These are phyloP conservation scores for Platyrinchus mystaceus DNA, from an alignment of 2,797 vertebrate genomes.

Conservation along the genomic window DNA sequence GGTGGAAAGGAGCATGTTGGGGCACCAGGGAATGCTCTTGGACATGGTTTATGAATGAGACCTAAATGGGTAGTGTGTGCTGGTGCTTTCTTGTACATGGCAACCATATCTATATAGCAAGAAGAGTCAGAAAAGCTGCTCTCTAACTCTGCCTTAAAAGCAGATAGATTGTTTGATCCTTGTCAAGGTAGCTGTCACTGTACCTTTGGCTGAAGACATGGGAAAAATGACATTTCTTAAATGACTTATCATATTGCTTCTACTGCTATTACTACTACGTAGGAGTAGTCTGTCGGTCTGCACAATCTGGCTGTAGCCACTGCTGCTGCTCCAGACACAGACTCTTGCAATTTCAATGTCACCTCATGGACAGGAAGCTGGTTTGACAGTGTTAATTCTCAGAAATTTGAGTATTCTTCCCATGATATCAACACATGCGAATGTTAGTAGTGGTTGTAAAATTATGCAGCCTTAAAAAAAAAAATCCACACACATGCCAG, in stretches of 20 bases:
- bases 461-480: constrained; percentile 26
- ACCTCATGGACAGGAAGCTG: background rate
- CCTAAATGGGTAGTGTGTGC: background rate
- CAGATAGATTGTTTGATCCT: background rate
- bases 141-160: background rate
- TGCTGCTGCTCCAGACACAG: background rate
- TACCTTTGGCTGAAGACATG: background rate
- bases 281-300: background rate
- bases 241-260: background rate
- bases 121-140: background rate
- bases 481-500: background rate
- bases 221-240: background rate
- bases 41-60: background rate
- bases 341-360: background rate
- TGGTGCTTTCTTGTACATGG: background rate
- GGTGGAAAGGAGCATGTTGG: background rate
- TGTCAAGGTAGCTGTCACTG: background rate
- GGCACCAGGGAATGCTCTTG: background rate
- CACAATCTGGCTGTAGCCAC: background rate
- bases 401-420: background rate
- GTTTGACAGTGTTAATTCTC: background rate
- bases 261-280: background rate
- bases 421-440: background rate
- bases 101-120: background rate
- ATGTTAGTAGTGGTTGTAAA: constrained; percentile 6